Evolutionary conservation across 2,888 invertebrate species (phyloP).

Genomic region (Epinotia nisella): DNA sequence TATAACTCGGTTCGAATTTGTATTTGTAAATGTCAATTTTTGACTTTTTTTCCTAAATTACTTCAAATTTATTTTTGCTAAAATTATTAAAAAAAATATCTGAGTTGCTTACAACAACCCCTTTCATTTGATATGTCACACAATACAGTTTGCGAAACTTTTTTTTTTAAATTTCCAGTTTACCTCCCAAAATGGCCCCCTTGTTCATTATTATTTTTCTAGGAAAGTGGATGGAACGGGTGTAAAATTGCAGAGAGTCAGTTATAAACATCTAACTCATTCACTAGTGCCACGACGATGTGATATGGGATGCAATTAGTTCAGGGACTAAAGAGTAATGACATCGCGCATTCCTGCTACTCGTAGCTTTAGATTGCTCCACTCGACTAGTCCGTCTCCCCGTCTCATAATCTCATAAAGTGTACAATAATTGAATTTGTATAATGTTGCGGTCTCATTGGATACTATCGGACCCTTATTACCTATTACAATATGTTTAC

Average conservation of each 20-base stretch:
- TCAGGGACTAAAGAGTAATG: constrained; percentile 58
- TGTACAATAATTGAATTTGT: constrained; percentile 4
- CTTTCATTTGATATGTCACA: too few species aligned
- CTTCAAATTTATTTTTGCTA: too few species aligned
- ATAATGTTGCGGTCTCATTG: background rate
- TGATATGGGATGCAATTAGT: constrained; percentile 57
- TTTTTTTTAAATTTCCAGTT: too few species aligned
- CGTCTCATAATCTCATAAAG: constrained; percentile 2
- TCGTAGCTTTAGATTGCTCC: background rate
- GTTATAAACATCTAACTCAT: background rate
- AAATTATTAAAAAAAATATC: too few species aligned
- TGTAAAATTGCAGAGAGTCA: background rate
- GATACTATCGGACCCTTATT: background rate
- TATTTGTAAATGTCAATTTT: too few species aligned
- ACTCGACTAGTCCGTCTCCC: background rate
- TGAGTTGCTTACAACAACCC: too few species aligned
- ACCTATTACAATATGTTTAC: too few species aligned
- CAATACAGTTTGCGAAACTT: too few species aligned
- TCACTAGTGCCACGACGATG: constrained; percentile 6
- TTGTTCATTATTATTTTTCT: too few species aligned
- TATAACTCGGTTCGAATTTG: too few species aligned
- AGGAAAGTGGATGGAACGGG: constrained; percentile 3
- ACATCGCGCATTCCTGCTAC: constrained; percentile 27
- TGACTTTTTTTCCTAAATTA: too few species aligned
- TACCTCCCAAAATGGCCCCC: too few species aligned